Evolutionary conservation across 2,888 invertebrate genomes (phyloP).

Genomic region (Griposia aprilina): DNA sequence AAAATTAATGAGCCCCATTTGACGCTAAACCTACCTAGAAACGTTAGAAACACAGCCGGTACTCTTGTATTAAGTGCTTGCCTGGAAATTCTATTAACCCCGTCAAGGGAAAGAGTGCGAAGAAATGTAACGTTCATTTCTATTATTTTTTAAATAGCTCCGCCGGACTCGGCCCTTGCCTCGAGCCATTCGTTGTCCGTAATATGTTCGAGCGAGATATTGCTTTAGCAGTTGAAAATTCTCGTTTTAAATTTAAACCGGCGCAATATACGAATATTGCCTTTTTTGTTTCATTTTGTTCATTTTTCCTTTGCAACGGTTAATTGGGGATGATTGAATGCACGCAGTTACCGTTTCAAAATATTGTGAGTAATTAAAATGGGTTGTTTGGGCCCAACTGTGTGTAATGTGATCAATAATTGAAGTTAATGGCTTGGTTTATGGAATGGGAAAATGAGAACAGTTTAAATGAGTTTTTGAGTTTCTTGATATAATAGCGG

Average conservation of each 20-base stretch:
- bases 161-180: constrained; percentile 17
- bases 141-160: constrained; percentile 55
- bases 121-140: constrained; percentile 45
- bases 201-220: constrained; percentile 55
- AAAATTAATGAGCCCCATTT: constrained; percentile 9
- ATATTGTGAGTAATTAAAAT: constrained; percentile 53
- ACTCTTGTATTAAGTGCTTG: constrained; percentile 23
- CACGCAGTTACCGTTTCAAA: constrained; percentile 47
- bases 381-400: constrained; percentile 35
- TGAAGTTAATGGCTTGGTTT: constrained; percentile 36
- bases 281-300: constrained; percentile 51
- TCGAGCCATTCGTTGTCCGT: constrained; percentile 22
- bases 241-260: constrained; percentile 41
- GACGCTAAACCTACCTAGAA: background rate
- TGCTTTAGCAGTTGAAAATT: constrained; percentile 43
- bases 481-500: no score
- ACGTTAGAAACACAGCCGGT: constrained; percentile 28
- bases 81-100: constrained; percentile 52
- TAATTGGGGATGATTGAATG: constrained; percentile 60
- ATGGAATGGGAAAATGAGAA: constrained; percentile 7
- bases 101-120: constrained; percentile 33
- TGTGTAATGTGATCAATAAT: constrained; percentile 42
- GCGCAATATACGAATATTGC: constrained; percentile 48
- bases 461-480: constrained; percentile 4
- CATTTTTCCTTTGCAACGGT: constrained; percentile 41